Base-by-base conservation (phyloP, 2,797 vertebrate genomes). In the Phoebastria nigripes region DNA sequence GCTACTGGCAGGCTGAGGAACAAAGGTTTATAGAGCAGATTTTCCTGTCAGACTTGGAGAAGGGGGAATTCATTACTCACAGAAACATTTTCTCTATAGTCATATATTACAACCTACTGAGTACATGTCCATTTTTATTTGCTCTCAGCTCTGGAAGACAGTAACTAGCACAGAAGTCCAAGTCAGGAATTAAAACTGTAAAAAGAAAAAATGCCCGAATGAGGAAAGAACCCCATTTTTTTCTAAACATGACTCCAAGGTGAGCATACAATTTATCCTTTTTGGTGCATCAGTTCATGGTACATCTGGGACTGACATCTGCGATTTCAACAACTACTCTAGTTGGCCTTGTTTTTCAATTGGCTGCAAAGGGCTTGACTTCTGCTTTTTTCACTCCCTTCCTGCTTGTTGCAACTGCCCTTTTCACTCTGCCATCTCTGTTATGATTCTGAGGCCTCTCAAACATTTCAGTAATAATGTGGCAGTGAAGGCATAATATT, bases 41-140 rank as follows among this genome's bases (percentile, higher is more conserved):
- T 87, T 71, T 87, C 55, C 59, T 62, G 70, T 80, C 80, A 90
- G 67, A 54, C 70, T 37, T 66, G 39, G 39, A 89, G 71, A 76
- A 77, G 26, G 87, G n/a, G 35, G 47, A 49, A 82, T 93, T 90
- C 44, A 71, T 91, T 93, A 89, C 56, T 92, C 80, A 78, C n/a
- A 62, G 78, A 72, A 89, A 37, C 21, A 59, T 74, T 92, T 93
- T 89, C 15, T 87, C 20, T 16, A 7, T 52, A 42, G 42, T 69
- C 59, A 81, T 78, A 77, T 67, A 62, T 78, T 74, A 72, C n/a
- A 74, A 29, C 10, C 29, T 77, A 37, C 35, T 66, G 47, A 81
- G 35, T 46, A 58, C 25, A 39, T 62, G n/a, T 70, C 72, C 33
- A 28, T 89, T 62, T 93, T 78, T 81, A 82, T 82, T 91, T 92